Base-by-base conservation (phyloP, 92 coral and sea anemone species). In the Bergia sp. region DNA sequence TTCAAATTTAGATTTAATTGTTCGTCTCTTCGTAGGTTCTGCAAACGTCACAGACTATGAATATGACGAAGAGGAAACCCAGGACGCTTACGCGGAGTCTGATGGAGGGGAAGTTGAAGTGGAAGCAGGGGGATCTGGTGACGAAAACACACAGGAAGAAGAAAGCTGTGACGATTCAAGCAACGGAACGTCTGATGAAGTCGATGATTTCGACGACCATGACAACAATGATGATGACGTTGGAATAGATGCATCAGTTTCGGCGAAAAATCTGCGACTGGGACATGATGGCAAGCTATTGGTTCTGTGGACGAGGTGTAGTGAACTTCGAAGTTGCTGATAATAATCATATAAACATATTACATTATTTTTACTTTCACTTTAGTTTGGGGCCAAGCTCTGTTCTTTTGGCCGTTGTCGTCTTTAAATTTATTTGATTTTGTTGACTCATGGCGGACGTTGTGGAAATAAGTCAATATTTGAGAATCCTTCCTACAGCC, bases 301-400 rank as follows among this genome's bases (percentile, higher is more conserved):
- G 1, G 93, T 96, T 4, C 83, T 94, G 36, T 97, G 99, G 99
- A 97, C 98, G 12, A 93, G 98, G 99, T 92, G 8, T 49, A 37
- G n/a, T 53, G 11, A 71, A 39, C 40, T 82, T 53, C 58, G 13
- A 53, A 53, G 58, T 53, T 53, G 58, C 18, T 61, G 1, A 15
- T 57, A 13, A 57, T 13, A 13, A 1, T 57, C 66, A 13, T 18
- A 57, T 13, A 13, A 18, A 1, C 20, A 13, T 57, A 18, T 57
- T 13, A 15, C 3, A 21, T 57, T 57, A 50, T 50, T 50, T 50
- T 50, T 50, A 7, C 1, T 8, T 50, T 50, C 57, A 9, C 57
- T 50, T 50, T 7, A 50, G 57, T 50, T 29, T 50, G 13, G 57
- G 1, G 57, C 57, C 57, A 50, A 8, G 57, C 13, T 50, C 13